Base-by-base conservation (phyloP, 2,113 vertebrate genomes). In the Desmodus rotundus region DNA sequence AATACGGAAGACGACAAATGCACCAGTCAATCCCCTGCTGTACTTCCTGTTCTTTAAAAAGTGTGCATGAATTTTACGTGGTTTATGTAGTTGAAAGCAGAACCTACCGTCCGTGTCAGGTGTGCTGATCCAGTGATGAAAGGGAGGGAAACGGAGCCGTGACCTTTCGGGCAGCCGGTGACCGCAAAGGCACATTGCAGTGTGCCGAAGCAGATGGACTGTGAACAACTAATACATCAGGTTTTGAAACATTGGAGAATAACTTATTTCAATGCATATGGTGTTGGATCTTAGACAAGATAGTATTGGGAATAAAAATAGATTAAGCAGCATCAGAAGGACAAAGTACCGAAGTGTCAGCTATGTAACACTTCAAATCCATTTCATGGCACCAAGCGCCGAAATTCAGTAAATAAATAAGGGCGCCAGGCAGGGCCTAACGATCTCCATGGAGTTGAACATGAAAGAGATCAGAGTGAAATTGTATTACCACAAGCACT, bases 171-270 rank as follows among this genome's bases (percentile, higher is more conserved):
- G 81, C 85, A 68, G 78, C 72, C 94, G 91, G 74, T 70, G 96
- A 80, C 94, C 97, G 76, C 52, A 52, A 56, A 98, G 95, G 94
- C 94, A 91, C n/a, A 4, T 50, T 68, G 92, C 93, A 9, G 96
- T 82, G 97, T 97, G 95, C 97, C 81, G 77, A 96, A 96, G 96
- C 98, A 98, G 98, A 98, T 97, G 97, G 98, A 98, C 96, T 97
- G 97, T 95, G 98, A 98, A 97, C 94, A 97, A 95, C 97, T 98
- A 98, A 98, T 98, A 98, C 98, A 98, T 98, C 97, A 98, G 98
- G 95, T 97, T 98, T 98, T 97, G 97, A 98, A 98, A 98, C 98
- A 98, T 89, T 97, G 97, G 97, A 96, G 97, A 98, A 97, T 94
- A 97, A 95, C 97, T 98, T 97, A 94, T 97, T 98, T 96, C 93